Base-by-base conservation (phyloP, 2,888 invertebrate species). In the Digitonthophagus gazella region DNA sequence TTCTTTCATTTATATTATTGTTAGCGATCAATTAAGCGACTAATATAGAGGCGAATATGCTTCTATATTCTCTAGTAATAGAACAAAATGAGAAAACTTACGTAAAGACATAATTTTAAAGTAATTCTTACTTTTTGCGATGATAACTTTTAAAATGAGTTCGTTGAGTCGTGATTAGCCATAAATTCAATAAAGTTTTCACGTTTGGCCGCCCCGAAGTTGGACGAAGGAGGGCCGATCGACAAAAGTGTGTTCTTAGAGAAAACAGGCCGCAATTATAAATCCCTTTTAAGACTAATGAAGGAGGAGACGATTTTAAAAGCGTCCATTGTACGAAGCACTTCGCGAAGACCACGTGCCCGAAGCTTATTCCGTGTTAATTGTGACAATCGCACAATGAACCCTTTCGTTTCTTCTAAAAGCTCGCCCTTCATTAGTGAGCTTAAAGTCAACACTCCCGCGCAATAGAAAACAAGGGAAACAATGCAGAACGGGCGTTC, bases 331-430 rank as follows among this genome's bases (percentile, higher is more conserved):
- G 28, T 44, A 44, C 28, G 28, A 11, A 44, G 28, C 28, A 44
- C 28, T 44, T 44, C 28, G 28, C 6, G 28, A 44, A 44, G 28
- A 44, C 28, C 28, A 44, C 28, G 28, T 44, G 28, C 28, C 28
- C 28, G 28, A 61, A 61, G 20, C 61, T 18, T 61, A 61, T 61
- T 61, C 61, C 19, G n/a, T 20, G 19, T 61, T 61, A 61, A 61
- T 61, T 61, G 61, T 20, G 61, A 61, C 61, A 61, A 61, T 61
- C 19, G 20, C 19, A 61, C 61, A 61, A 61, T 61, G 20, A 61
- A 61, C 61, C 61, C 20, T 61, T 61, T 15, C 61, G 18, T 61
- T 61, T 61, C 20, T 20, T 61, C n/a, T 61, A 19, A 61, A 61
- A 61, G 20, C 28, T 44, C 28, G 19, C 61, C 61, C 18, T 20